A percentile compares a stretch with the other conserved stretches of the same genome.
phyloP scores from a whole-genome alignment of 2,888 invertebrate species.

The Erebia epiphron region DNA sequence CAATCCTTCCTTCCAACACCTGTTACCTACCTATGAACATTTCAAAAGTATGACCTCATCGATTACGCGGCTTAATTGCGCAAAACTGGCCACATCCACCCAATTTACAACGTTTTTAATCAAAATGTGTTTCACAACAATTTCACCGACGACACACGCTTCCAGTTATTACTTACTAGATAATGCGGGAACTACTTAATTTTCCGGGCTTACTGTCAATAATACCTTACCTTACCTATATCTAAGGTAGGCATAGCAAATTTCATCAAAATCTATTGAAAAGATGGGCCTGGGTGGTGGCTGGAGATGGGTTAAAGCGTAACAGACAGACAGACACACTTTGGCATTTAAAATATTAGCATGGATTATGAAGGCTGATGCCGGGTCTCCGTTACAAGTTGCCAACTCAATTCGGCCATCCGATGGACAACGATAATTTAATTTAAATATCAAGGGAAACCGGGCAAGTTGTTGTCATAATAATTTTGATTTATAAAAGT shows the following conservation, averaged over 20 bases:
- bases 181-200: too few relatives aligned
- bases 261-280: too few relatives aligned
- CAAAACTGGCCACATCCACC: constrained; percentile 16
- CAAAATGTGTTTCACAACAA: constrained; percentile 27
- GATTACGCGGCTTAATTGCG: constrained; percentile 16
- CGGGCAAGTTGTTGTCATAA: background rate
- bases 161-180: too few relatives aligned
- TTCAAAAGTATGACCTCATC: constrained; percentile 13
- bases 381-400: constrained; percentile 20
- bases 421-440: constrained; percentile 17
- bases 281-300: too few relatives aligned
- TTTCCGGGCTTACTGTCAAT: too few relatives aligned
- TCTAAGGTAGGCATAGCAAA: too few relatives aligned
- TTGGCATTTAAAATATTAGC: too few relatives aligned
- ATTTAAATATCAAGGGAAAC: constrained; percentile 33
- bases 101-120: constrained; percentile 19
- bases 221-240: too few relatives aligned
- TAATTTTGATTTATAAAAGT: background rate
- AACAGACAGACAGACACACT: too few relatives aligned
- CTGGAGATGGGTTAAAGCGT: too few relatives aligned
- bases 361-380: constrained; percentile 12
- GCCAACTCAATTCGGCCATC: constrained; percentile 30
- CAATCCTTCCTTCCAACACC: too few relatives aligned
- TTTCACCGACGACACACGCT: constrained; percentile 15
- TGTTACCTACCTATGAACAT: background rate